Conservation (phyloP, 2,113 vertebrate species). For the Tapirus terrestris region DNA sequence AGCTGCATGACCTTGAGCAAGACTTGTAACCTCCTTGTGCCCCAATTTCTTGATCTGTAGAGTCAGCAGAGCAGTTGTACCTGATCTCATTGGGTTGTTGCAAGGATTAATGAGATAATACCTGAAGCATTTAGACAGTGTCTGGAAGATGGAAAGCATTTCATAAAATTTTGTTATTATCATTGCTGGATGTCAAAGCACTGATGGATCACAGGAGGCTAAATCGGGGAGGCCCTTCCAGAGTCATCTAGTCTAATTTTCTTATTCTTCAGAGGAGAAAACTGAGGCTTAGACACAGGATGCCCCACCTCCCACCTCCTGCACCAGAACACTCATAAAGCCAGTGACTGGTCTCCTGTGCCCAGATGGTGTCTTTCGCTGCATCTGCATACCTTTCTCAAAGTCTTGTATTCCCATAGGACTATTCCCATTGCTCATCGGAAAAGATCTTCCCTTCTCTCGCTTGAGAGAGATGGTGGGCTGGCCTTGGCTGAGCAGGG, state of each 20-base stretch:
- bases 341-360: fast-evolving
- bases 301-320: fast-evolving
- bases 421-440: neutral
- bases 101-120: conserved; percentile 10
- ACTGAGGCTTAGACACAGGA: neutral
- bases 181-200: neutral
- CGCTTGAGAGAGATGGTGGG: neutral
- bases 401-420: neutral
- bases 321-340: neutral
- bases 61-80: neutral
- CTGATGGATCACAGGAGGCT: neutral
- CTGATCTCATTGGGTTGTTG: neutral
- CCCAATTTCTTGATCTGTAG: neutral
- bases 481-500: neutral
- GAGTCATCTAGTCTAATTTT: neutral
- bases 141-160: neutral
- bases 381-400: neutral
- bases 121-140: neutral
- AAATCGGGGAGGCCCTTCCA: neutral
- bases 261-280: neutral
- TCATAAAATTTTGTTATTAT: neutral
- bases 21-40: neutral
- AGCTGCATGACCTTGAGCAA: neutral
- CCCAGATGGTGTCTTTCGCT: neutral
- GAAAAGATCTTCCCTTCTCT: neutral